phyloP scores from a whole-genome alignment of 2,797 vertebrate species.

The Luscinia megarhynchos region DNA sequence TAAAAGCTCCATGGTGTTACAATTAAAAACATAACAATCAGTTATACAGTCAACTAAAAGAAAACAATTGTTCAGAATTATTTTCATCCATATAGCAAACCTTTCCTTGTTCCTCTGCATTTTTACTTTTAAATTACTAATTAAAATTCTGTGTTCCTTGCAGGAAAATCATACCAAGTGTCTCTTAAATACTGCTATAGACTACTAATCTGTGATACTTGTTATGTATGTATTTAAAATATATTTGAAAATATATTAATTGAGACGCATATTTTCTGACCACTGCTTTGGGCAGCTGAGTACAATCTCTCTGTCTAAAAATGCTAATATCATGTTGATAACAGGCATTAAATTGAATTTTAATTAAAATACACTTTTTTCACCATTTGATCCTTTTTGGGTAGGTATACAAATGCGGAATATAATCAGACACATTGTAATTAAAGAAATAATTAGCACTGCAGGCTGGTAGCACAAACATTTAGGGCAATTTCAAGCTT shows the following conservation, averaged over 20 bases:
- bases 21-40: constrained; percentile 74
- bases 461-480: constrained; percentile 9
- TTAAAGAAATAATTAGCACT: constrained; percentile 71
- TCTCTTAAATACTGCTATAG: not conserved
- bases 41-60: constrained; percentile 22
- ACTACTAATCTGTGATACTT: not conserved
- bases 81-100: not conserved
- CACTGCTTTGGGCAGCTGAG: not conserved
- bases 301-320: constrained; percentile 2
- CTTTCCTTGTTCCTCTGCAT: not conserved
- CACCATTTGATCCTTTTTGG: not conserved
- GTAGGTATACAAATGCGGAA: constrained; percentile 30
- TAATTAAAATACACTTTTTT: constrained; percentile 39
- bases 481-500: constrained; percentile 56
- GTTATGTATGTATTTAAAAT: not conserved
- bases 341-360: constrained; percentile 37
- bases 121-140: constrained; percentile 10
- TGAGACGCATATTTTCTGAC: constrained; percentile 49
- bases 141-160: constrained; percentile 11
- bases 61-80: not conserved
- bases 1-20: constrained; percentile 42
- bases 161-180: not conserved
- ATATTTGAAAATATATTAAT: constrained; percentile 5
- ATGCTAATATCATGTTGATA: constrained; percentile 55
- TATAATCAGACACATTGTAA: constrained; percentile 54